Conservation (phyloP, 2,888 invertebrate species). For the Brenthis daphne region DNA sequence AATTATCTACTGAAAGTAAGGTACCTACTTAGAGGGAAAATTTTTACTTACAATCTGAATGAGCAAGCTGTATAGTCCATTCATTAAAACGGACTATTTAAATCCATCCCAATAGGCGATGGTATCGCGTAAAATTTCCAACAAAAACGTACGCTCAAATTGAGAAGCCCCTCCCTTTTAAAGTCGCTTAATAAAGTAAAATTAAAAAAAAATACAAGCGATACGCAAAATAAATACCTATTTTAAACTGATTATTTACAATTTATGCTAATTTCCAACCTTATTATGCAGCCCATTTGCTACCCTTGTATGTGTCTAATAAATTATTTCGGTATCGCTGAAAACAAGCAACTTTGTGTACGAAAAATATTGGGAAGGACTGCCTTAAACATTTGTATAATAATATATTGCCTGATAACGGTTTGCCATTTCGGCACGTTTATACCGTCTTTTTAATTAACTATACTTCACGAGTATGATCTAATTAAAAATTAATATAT, state of each 20-base stretch:
- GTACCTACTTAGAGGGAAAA: too few relatives aligned
- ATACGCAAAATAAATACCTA: background rate
- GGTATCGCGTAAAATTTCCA: too few relatives aligned
- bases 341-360: constrained; percentile 10
- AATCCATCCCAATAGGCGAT: too few relatives aligned
- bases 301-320: constrained; percentile 18
- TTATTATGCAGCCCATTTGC: constrained; percentile 14
- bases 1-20: too few relatives aligned
- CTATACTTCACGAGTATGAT: background rate
- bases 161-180: background rate
- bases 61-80: too few relatives aligned
- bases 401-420: constrained; percentile 29
- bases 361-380: constrained; percentile 17
- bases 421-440: constrained; percentile 20
- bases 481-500: background rate
- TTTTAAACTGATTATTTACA: constrained; percentile 2
- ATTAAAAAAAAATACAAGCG: background rate
- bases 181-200: background rate
- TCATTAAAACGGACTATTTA: too few relatives aligned
- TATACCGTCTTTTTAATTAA: constrained; percentile 12
- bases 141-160: too few relatives aligned
- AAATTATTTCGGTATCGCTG: constrained; percentile 12
- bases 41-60: too few relatives aligned
- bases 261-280: constrained; percentile 12
- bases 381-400: constrained; percentile 29